phyloP scores from a whole-genome alignment of 2,113 vertebrate genomes.

The Perca fluviatilis region DNA sequence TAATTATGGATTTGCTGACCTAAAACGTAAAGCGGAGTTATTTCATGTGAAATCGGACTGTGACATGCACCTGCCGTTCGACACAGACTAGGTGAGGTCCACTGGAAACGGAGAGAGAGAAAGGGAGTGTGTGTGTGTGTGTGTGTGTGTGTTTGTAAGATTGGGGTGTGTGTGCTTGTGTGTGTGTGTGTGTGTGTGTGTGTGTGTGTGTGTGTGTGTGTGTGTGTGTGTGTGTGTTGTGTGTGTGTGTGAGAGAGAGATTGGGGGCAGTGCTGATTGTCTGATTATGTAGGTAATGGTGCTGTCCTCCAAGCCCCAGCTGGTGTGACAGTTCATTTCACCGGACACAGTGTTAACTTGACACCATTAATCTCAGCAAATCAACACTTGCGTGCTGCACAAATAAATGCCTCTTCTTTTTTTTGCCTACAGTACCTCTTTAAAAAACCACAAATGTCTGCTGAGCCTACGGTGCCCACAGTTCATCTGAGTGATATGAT shows the following conservation, averaged over 20 bases:
- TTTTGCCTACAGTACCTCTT: not conserved
- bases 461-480: not conserved
- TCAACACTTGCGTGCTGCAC: not conserved
- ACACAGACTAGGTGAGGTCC: constrained; percentile 11
- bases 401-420: not conserved
- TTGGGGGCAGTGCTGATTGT: constrained; percentile 52
- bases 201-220: too few relatives aligned
- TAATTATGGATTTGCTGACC: constrained; percentile 28
- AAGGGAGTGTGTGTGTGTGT: not conserved
- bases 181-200: too few relatives aligned
- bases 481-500: constrained; percentile 1
- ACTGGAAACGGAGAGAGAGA: not conserved
- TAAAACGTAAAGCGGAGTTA: constrained; percentile 37
- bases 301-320: constrained; percentile 29
- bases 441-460: not conserved
- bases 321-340: constrained; percentile 55
- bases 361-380: constrained; percentile 32
- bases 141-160: not conserved
- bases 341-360: constrained; percentile 26
- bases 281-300: constrained; percentile 52
- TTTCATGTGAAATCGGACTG: constrained; percentile 31
- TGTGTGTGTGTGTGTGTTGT: not conserved
- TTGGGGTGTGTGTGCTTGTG: not conserved
- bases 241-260: constrained; percentile 3
- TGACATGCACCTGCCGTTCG: constrained; percentile 28